Evolutionary conservation across 2,113 vertebrate species (phyloP).

Genomic region (Junco hyemalis): DNA sequence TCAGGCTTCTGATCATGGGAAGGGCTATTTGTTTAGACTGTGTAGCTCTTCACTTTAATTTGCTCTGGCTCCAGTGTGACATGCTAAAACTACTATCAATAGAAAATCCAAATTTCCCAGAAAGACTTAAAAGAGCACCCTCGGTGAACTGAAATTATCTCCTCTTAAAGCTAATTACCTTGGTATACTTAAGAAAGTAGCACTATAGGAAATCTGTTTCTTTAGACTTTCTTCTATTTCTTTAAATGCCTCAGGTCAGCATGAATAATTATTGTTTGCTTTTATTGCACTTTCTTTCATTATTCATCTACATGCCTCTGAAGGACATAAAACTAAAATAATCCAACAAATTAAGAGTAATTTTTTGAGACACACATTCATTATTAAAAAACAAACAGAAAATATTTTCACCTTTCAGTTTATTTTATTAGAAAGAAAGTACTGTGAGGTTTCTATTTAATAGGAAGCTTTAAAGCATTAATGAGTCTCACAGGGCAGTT

Average conservation of each 20-base stretch:
- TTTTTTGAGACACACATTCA: conserved; percentile 15
- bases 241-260: conserved; percentile 48
- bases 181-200: conserved; percentile 80
- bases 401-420: conserved; percentile 41
- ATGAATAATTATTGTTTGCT: conserved; percentile 53
- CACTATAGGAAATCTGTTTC: conserved; percentile 74
- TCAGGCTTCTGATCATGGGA: conserved; percentile 83
- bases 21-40: conserved; percentile 94
- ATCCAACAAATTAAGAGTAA: conserved; percentile 29
- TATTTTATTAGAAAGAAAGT: conserved; percentile 51
- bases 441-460: conserved; percentile 16
- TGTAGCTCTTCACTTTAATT: conserved; percentile 87
- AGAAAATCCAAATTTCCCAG: conserved; percentile 89
- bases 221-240: conserved; percentile 6
- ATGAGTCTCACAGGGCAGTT: conserved; percentile 40
- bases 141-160: conserved; percentile 84
- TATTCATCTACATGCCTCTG: conserved; percentile 4
- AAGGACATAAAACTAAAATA: conserved; percentile 29
- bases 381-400: conserved; percentile 37
- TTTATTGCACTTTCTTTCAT: conserved; percentile 39
- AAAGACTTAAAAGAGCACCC: conserved; percentile 83
- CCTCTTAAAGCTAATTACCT: conserved; percentile 86
- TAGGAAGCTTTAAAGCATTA: conserved; percentile 20
- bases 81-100: conserved; percentile 90
- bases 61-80: conserved; percentile 91